Evolutionary conservation across 2,888 invertebrate species (phyloP).

Genomic region (Stenolophus ochropezus): DNA sequence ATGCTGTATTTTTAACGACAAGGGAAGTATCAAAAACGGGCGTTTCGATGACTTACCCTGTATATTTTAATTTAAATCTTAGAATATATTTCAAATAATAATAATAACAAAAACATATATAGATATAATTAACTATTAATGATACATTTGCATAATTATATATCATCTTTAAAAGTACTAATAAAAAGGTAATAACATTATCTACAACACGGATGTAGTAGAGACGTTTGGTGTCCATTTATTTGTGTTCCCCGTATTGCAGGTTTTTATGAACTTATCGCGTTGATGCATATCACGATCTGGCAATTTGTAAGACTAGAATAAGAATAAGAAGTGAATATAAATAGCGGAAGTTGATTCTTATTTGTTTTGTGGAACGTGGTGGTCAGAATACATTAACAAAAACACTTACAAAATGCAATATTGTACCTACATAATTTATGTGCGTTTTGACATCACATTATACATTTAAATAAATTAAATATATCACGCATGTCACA

Average conservation of each 20-base stretch:
- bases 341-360: neutral
- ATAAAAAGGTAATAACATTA: neutral
- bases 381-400: neutral
- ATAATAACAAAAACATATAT: neutral
- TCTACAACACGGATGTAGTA: neutral
- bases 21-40: no score
- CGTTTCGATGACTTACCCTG: no score
- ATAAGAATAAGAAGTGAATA: neutral
- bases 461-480: no score
- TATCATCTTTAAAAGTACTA: neutral
- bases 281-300: neutral
- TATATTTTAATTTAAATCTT: no score
- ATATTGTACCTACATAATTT: no score
- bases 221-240: neutral
- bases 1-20: no score
- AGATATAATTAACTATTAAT: neutral
- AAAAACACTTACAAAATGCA: no score
- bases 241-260: neutral
- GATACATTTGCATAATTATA: neutral
- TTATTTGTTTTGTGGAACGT: neutral
- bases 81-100: neutral
- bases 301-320: slow-evolving; percentile 3
- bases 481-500: no score
- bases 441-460: no score
- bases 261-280: neutral